Evolutionary conservation across 2,888 invertebrate species (phyloP), one percentile per base, ranked within the genome.

Genomic region (Volucella inanis): DNA sequence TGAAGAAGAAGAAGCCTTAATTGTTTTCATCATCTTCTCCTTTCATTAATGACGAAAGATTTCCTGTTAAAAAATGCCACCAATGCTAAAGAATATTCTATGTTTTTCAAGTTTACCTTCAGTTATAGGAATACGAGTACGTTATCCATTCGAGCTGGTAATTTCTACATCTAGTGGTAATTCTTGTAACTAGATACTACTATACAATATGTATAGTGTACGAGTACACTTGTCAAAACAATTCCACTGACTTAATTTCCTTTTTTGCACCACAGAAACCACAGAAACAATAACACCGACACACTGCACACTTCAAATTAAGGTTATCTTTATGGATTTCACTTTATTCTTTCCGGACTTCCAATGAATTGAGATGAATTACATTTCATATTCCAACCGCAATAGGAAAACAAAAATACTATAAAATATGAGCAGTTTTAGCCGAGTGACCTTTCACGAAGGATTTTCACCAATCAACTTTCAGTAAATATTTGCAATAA

Each of bases 51-150:
- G 76, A 76, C 62, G 61, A 84, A 84, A 81, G 67, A 81, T 81
- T 81, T 85, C 72, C 81, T 85, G 84, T 70, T 75, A 74, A 49
- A 77, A 83, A 78, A 75, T 71, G 10, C 45, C 68, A 74, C 43
- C 54, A 65, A 18, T 41, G 9, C 3, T 22, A 59, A 54, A 72
- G 49, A 61, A 54, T 65, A 54, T 83, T 83, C 72, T 72, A 75
- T 68, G 75, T 70, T 80, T 22, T 22, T 65, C 74, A 84, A 59
- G 80, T 75, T 81, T 85, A 85, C 85, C 85, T 85, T 81, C 81
- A 72, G 62, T 76, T 31, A 31, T 31, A 31, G 45, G 70, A 64
- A 79, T 75, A 31, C 31, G 31, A 31, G 31, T 31, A 31, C 61
- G 84, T 80, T 85, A 81, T 85, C 85, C 81, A 68, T 72, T 78